Conservation (phyloP, 1,140 invertebrate species). For the Thaumatotibia leucotreta region DNA sequence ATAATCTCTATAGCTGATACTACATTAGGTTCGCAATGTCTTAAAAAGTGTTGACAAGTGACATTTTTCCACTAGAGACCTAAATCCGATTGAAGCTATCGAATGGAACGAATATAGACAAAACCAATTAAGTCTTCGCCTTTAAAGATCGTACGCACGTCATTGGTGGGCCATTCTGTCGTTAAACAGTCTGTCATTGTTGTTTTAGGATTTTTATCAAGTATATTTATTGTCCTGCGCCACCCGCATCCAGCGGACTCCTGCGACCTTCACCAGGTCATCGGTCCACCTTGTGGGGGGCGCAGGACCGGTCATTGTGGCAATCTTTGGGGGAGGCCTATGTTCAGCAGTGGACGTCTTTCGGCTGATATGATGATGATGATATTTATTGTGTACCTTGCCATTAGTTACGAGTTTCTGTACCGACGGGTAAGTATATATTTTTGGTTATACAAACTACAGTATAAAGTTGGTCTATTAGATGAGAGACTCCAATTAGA, state of each 20-base stretch:
- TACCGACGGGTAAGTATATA: too few species aligned
- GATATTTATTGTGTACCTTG: too few species aligned
- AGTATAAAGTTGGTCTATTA: too few species aligned
- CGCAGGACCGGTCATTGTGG: too few species aligned
- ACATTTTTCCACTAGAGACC: background rate
- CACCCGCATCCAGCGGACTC: background rate
- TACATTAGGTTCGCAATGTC: background rate
- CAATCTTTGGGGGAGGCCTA: too few species aligned
- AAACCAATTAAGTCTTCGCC: slow-evolving; percentile 5
- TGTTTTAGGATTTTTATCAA: background rate
- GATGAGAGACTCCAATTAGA: too few species aligned
- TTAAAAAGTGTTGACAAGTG: background rate
- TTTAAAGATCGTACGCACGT: slow-evolving; percentile 8
- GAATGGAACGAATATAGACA: slow-evolving; percentile 6
- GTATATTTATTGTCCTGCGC: background rate
- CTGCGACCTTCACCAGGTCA: too few species aligned
- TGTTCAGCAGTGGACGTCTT: too few species aligned
- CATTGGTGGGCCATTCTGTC: background rate
- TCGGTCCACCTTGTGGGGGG: too few species aligned
- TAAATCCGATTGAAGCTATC: background rate
- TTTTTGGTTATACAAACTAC: too few species aligned
- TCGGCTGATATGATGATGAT: too few species aligned
- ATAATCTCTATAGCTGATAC: background rate
- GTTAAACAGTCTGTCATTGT: background rate
- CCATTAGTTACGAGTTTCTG: too few species aligned